These are phyloP conservation scores for Drosophila testacea DNA, from an alignment of 2,888 invertebrate species.

Conservation along the genomic window DNA sequence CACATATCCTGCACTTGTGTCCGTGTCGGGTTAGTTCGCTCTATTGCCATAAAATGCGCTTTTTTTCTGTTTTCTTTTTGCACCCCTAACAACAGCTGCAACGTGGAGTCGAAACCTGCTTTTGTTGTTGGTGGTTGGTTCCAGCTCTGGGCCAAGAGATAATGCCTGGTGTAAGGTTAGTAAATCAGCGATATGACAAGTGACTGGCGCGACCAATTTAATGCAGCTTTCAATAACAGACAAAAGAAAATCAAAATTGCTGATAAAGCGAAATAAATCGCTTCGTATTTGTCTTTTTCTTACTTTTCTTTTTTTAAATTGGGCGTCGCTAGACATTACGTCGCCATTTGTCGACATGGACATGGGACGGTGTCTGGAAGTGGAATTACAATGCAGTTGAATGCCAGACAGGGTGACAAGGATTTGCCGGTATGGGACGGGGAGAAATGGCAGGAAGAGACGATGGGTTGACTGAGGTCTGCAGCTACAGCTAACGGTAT, in stretches of 20 bases:
- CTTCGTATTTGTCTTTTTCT: slow-evolving; percentile 30
- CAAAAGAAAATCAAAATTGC: slow-evolving; percentile 68
- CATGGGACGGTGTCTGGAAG: slow-evolving; percentile 39
- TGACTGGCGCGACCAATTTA: slow-evolving; percentile 50
- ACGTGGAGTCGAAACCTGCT: neutral
- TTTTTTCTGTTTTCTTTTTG: slow-evolving; percentile 36
- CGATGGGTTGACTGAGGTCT: slow-evolving; percentile 16
- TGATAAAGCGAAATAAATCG: slow-evolving; percentile 77
- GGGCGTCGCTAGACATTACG: slow-evolving; percentile 58
- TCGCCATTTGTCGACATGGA: slow-evolving; percentile 35
- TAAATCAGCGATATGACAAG: slow-evolving; percentile 77
- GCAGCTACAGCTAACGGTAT: slow-evolving; percentile 14
- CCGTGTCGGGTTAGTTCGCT: slow-evolving; percentile 48
- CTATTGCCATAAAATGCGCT: slow-evolving; percentile 48
- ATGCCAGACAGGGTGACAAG: slow-evolving; percentile 37
- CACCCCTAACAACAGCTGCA: slow-evolving; percentile 39
- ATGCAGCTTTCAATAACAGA: slow-evolving; percentile 58
- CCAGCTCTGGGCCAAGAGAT: slow-evolving; percentile 56
- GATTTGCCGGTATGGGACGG: neutral
- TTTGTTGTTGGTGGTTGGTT: neutral
- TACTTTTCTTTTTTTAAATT: slow-evolving; percentile 31
- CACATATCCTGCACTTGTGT: slow-evolving; percentile 56
- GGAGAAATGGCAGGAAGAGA: neutral
- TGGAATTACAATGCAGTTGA: slow-evolving; percentile 65
- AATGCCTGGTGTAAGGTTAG: slow-evolving; percentile 73